Evolutionary conservation across 2,113 vertebrate genomes (phyloP), one percentile per base, ranked within the genome.

Genomic region (Aleadryas rufinucha): DNA sequence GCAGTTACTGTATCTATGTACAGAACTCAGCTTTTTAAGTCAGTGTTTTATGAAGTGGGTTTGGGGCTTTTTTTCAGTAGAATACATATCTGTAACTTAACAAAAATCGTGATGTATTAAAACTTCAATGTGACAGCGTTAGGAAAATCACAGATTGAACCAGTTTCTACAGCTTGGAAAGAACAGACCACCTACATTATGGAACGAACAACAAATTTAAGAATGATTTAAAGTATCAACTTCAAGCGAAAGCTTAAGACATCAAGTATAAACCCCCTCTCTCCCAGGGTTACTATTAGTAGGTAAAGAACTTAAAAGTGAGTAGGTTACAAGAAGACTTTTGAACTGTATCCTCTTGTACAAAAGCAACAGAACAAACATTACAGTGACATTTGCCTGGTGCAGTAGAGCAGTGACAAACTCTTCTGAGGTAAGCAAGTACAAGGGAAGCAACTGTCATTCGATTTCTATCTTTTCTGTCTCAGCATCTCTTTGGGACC

Each of bases 401-500:
- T 18, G 35, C 37, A 84, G 41, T 1, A 57, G 17, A 42, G 31
- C 41, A 71, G 19, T 17, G 41, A 50, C n/a, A 69, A 84, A 84
- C 37, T 76, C 11, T 33, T 20, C 42, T 1, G 27, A 91, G 17
- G 10, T 42, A 50, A 30, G 50, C 31, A 72, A 75, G 53, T 47
- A 50, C 6, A 64, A 70, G 26, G 26, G 49, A 65, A 80, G 14
- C 6, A 26, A 7, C 13, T 50, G 13, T 17, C 16, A 31, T 22
- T n/a, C 63, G 28, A 61, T 50, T 65, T 3, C 1, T 11, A 2
- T 37, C 13, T 57, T 22, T 76, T 41, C 63, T 56, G 37, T 30
- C 74, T 42, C 50, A 19, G 37, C 26, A 49, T 5, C 59, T 24
- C 45, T 21, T 0, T 0, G 2, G 3, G 45, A 9, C 7, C 16